Conservation (phyloP, 1,140 invertebrate genomes). For the Drosophila pruinosa region DNA sequence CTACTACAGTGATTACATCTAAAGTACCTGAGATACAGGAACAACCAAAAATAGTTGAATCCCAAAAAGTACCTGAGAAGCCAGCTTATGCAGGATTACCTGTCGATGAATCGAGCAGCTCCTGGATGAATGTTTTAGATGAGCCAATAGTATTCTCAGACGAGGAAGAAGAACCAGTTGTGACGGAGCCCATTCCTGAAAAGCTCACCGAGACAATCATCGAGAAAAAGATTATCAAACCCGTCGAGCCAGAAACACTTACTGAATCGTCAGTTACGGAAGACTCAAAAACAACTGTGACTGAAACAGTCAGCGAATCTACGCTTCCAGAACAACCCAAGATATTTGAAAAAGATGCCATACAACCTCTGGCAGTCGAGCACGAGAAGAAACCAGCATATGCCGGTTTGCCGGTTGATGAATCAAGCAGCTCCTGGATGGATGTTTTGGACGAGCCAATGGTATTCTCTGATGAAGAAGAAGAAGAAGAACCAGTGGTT, state of each 20-base stretch:
- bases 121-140: conserved; percentile 84
- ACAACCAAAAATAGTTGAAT: background rate
- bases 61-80: conserved; percentile 28
- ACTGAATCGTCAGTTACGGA: background rate
- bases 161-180: conserved; percentile 63
- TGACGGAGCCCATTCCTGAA: background rate
- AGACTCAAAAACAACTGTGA: background rate
- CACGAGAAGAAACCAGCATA: conserved; percentile 63
- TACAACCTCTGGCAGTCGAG: too few species aligned
- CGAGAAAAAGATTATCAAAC: background rate
- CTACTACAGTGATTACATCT: conserved; percentile 1
- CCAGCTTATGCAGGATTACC: conserved; percentile 81
- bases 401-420: conserved; percentile 83
- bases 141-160: conserved; percentile 83
- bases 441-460: conserved; percentile 84
- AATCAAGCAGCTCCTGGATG: conserved; percentile 84
- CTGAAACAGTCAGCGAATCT: conserved; percentile 7
- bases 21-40: conserved; percentile 1
- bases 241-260: background rate
- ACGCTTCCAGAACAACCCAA: background rate
- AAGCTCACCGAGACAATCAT: background rate
- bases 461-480: conserved; percentile 81
- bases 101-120: conserved; percentile 82
- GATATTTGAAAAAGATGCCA: too few species aligned
- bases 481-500: conserved; percentile 34